Percentiles rank a stretch among this genome's conserved stretches.
Conservation (phyloP, 2,113 vertebrate genomes). For the human (Homo sapiens) region GRCh38 chr3:124500001-124500500, state of each 20-base stretch:
- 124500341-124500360: background rate
- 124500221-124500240: background rate
- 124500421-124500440: background rate
- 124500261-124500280: background rate
- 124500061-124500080: background rate
- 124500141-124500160: background rate
- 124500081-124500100: background rate
- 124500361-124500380: constrained; percentile 23
- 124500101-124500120: background rate
- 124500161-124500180: background rate
- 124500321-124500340: background rate
- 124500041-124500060: background rate
- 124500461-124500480: background rate
- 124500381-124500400: background rate
- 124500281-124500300: background rate
- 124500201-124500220: background rate
- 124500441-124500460: background rate
- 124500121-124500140: background rate
- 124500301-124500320: background rate
- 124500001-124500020: background rate
- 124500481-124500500: background rate
- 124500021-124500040: background rate
- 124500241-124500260: background rate
- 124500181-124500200: background rate
- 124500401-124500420: background rate